Conservation (phyloP, 2,888 invertebrate species). For the Venusia cambrica region DNA sequence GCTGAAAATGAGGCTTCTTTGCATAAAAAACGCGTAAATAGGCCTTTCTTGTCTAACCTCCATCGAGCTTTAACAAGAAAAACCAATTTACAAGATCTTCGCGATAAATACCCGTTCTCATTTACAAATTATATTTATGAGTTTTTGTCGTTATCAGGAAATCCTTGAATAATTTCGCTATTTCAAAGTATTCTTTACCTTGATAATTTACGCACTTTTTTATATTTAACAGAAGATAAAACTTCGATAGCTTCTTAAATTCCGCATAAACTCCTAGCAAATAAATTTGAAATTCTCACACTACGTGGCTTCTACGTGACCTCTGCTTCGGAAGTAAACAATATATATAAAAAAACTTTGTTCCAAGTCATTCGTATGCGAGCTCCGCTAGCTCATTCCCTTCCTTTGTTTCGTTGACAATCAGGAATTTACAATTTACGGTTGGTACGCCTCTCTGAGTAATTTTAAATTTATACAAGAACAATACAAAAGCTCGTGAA, state of each 20-base stretch:
- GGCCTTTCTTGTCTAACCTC: slow-evolving; percentile 12
- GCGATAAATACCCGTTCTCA: slow-evolving; percentile 16
- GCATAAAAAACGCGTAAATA: slow-evolving; percentile 17
- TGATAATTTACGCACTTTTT: not conserved
- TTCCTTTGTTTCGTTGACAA: slow-evolving; percentile 21
- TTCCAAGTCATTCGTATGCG: slow-evolving; percentile 33
- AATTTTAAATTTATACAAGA: slow-evolving; percentile 26
- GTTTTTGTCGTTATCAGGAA: slow-evolving; percentile 9
- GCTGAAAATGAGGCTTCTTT: slow-evolving; percentile 15
- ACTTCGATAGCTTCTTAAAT: too few species aligned
- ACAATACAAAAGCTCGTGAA: slow-evolving; percentile 13
- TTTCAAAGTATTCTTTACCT: not conserved
- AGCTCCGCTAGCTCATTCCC: slow-evolving; percentile 23
- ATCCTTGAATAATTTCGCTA: slow-evolving; percentile 1
- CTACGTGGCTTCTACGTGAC: slow-evolving; percentile 23
- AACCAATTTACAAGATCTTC: slow-evolving; percentile 20
- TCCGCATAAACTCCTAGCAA: too few species aligned
- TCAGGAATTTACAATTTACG: slow-evolving; percentile 17
- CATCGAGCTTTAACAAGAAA: slow-evolving; percentile 8
- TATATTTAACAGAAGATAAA: too few species aligned
- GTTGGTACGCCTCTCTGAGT: slow-evolving; percentile 19
- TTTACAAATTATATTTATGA: slow-evolving; percentile 15
- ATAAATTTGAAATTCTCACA: slow-evolving; percentile 17
- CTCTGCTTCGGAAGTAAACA: slow-evolving; percentile 21
- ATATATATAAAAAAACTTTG: slow-evolving; percentile 19